A percentile compares a stretch with the other conserved stretches of the same genome.
Conservation (phyloP, 2,888 invertebrate species). For the Drosophila fulvimacula region DNA sequence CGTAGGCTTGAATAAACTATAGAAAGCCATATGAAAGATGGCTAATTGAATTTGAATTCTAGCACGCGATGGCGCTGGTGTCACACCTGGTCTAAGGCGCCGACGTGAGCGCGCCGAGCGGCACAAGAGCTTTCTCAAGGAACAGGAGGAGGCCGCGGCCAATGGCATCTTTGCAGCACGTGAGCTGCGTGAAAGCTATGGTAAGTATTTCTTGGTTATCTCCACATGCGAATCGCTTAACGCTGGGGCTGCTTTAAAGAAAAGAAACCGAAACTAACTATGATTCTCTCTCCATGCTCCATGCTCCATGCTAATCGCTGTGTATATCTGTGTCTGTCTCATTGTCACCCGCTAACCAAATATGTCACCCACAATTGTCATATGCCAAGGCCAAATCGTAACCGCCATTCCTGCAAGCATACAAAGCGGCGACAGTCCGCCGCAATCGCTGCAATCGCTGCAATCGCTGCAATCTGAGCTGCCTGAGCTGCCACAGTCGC, state of each 20-base stretch:
- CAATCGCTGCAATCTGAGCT: constrained; percentile 63
- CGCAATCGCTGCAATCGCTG: constrained; percentile 82
- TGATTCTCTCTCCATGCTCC: constrained; percentile 69
- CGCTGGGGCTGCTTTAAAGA: constrained; percentile 41
- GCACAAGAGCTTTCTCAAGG: constrained; percentile 93
- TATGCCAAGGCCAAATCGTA: constrained; percentile 82
- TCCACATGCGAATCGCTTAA: constrained; percentile 6
- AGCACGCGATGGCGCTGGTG: constrained; percentile 87
- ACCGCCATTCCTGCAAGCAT: constrained; percentile 84
- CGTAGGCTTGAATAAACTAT: constrained; percentile 53
- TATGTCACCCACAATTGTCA: constrained; percentile 37
- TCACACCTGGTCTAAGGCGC: constrained; percentile 92
- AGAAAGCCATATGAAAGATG: background rate
- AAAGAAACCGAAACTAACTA: constrained; percentile 52
- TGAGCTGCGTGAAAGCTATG: constrained; percentile 81
- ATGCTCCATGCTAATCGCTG: constrained; percentile 68
- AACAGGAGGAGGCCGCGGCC: constrained; percentile 90
- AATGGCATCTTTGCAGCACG: constrained; percentile 79
- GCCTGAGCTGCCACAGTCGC: constrained; percentile 11
- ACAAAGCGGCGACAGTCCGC: constrained; percentile 83
- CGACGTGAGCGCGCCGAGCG: constrained; percentile 93
- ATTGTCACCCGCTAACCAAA: constrained; percentile 65
- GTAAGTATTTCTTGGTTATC: constrained; percentile 60
- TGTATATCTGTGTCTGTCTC: constrained; percentile 42
- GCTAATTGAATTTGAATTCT: background rate